phyloP scores from a whole-genome alignment of 2,113 vertebrate genomes.

The Nymphicus hollandicus region DNA sequence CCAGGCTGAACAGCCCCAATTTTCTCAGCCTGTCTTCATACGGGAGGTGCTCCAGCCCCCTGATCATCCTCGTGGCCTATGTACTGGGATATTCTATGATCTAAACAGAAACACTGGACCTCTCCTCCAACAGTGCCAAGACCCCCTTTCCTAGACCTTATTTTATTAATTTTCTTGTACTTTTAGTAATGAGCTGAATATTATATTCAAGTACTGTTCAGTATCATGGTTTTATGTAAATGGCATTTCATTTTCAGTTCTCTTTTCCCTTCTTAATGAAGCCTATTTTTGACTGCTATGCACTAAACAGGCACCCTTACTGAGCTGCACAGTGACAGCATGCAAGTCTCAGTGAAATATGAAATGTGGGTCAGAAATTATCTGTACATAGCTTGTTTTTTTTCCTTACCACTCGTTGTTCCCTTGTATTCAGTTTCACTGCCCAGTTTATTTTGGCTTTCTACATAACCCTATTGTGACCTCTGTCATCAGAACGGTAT shows the following conservation, averaged over 20 bases:
- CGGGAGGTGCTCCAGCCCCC: no score
- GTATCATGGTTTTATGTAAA: background rate
- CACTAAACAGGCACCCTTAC: background rate
- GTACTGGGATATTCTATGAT: background rate
- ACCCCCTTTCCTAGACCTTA: background rate
- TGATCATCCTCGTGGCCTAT: background rate
- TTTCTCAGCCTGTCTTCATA: no score
- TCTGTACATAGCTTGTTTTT: background rate
- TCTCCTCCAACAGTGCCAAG: background rate
- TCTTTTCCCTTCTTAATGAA: background rate
- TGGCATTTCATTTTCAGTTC: background rate
- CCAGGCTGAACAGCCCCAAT: no score
- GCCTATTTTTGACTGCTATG: background rate
- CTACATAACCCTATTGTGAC: background rate
- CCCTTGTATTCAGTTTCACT: background rate
- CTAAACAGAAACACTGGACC: background rate
- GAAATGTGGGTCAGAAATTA: background rate
- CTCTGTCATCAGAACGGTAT: slow-evolving; percentile 5
- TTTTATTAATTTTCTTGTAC: background rate
- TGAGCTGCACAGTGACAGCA: background rate
- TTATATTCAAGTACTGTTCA: background rate
- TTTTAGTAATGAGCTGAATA: background rate
- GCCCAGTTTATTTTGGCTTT: slow-evolving; percentile 22
- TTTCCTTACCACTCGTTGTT: background rate
- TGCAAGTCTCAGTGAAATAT: background rate